Conservation (phyloP, 1,140 invertebrate genomes). For the Drosophila tsacasi region DNA sequence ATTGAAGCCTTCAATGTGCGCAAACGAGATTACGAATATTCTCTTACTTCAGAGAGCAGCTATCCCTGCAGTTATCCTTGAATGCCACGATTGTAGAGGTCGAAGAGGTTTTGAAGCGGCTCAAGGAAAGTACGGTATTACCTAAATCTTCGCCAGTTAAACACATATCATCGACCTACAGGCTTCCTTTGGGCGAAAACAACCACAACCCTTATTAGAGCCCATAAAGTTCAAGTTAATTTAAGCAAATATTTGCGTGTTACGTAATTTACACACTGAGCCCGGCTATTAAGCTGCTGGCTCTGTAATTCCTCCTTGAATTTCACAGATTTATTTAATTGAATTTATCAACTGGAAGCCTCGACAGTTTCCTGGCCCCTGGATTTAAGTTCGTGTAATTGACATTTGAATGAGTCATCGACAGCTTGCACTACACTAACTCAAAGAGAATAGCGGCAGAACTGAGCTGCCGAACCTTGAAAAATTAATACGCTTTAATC, state of each 20-base stretch:
- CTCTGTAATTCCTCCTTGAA: slow-evolving; percentile 20
- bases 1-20: slow-evolving; percentile 38
- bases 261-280: slow-evolving; percentile 30
- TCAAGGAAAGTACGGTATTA: slow-evolving; percentile 2
- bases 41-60: not conserved
- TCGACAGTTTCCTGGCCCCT: slow-evolving; percentile 16
- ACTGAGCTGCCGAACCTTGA: slow-evolving; percentile 3
- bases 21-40: slow-evolving; percentile 18
- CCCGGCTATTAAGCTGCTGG: slow-evolving; percentile 24
- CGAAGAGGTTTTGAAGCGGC: not conserved
- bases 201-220: slow-evolving; percentile 15
- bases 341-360: slow-evolving; percentile 47
- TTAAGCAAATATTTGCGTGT: slow-evolving; percentile 52
- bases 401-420: slow-evolving; percentile 51
- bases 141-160: slow-evolving; percentile 17
- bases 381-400: slow-evolving; percentile 50
- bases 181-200: not conserved
- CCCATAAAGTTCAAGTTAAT: slow-evolving; percentile 35
- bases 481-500: not conserved
- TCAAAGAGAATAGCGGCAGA: slow-evolving; percentile 20
- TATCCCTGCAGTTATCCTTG: slow-evolving; percentile 19
- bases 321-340: slow-evolving; percentile 54
- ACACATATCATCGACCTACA: not conserved
- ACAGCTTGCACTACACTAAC: slow-evolving; percentile 20
- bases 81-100: slow-evolving; percentile 7